Base-by-base conservation (phyloP, 2,797 vertebrate species). In the Tauraco hartlaubi region DNA sequence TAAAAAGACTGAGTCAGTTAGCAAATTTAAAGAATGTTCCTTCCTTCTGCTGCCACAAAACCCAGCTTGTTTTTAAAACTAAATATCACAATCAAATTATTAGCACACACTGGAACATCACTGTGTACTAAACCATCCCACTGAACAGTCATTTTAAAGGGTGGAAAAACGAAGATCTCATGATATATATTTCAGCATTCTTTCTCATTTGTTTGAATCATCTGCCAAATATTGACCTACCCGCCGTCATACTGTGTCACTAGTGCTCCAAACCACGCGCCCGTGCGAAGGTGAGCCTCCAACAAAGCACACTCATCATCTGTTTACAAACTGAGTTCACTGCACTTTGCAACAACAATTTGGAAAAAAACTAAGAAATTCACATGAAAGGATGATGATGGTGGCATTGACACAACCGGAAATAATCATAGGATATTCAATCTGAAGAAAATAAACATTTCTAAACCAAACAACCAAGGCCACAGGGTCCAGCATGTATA, bases 291-390 rank as follows among this genome's bases (percentile, higher is more conserved):
- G 77, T 64, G 44, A 93, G 67, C 49, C 82, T 81, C 63, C 67
- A 84, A 44, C 2, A 8, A 78, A 43, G 25, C 66, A 64, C 35
- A 21, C 31, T 49, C 71, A 67, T 74, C 67, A n/a, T 81, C 71
- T 85, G 41, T 61, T 94, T 94, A 92, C 48, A 78, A 68, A 83
- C 33, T 6, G 52, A 79, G n/a, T 37, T 74, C 49, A 81, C 12
- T 3, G 1, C 44, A 61, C 39, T 80, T 73, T 54, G 49, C 64
- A 73, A 69, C 41, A 90, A 87, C 39, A 77, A 18, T 37, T 85
- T 77, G 75, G 49, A 88, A 91, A 73, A 22, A 86, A 95, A 90
- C 73, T 73, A 87, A 84, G 63, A 90, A 43, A 90, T 75, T 82
- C 51, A 61, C 78, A 71, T 17, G 56, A 66, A 87, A 85, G 49